These are phyloP conservation scores for Asteroscopus sphinx DNA, from an alignment of 2,888 invertebrate species.

Conservation along the genomic window DNA sequence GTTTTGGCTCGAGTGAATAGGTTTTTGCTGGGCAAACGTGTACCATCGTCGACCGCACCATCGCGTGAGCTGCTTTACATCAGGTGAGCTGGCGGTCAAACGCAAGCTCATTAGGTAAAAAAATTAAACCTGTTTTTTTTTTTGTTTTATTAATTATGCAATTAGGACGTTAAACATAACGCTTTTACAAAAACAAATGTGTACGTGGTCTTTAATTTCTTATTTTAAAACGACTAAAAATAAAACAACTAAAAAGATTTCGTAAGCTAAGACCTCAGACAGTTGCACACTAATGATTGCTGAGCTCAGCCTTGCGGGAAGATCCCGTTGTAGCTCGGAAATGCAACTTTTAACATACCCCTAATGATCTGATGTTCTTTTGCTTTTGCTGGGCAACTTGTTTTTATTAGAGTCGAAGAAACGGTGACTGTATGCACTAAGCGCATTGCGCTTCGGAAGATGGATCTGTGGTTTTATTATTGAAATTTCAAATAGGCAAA, in stretches of 20 bases:
- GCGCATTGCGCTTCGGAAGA: neutral
- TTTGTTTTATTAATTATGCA: no score
- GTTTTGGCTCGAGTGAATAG: no score
- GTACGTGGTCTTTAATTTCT: no score
- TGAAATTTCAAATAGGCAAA: no score
- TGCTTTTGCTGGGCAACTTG: constrained; percentile 20
- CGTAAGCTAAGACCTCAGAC: constrained; percentile 26
- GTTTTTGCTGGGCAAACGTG: no score
- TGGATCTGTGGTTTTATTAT: neutral
- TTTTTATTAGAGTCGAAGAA: constrained; percentile 30
- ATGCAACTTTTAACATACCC: constrained; percentile 51
- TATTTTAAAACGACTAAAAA: neutral
- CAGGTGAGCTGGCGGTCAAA: no score
- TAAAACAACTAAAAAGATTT: constrained; percentile 1
- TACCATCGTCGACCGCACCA: no score
- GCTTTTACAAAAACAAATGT: no score
- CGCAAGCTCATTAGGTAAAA: no score
- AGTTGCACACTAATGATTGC: constrained; percentile 48
- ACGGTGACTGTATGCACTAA: constrained; percentile 13
- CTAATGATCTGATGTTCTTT: constrained; percentile 46
- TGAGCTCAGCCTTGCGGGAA: constrained; percentile 20
- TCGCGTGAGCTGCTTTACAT: no score
- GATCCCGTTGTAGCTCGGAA: constrained; percentile 19
- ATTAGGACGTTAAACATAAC: no score
- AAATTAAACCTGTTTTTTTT: no score